Evolutionary conservation across 2,888 invertebrate genomes (phyloP).

Genomic region (Andrena flavipes): DNA sequence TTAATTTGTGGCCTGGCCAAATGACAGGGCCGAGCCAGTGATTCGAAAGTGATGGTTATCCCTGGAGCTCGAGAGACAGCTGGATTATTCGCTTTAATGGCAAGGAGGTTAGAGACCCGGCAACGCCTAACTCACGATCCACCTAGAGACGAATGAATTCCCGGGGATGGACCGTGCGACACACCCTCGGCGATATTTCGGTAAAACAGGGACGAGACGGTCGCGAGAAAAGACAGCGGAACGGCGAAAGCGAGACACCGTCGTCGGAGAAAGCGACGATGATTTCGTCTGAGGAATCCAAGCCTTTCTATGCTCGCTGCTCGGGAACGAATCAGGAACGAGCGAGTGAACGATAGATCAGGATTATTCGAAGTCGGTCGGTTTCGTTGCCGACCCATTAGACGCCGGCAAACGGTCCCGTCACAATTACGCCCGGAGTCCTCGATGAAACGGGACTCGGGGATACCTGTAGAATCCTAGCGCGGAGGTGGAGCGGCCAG

Average conservation of each 20-base stretch:
- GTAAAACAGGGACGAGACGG: slow-evolving; percentile 11
- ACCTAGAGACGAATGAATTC: background rate
- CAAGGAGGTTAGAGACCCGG: slow-evolving; percentile 58
- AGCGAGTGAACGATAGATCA: slow-evolving; percentile 71
- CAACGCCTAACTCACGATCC: slow-evolving; percentile 36
- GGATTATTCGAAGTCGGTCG: slow-evolving; percentile 74
- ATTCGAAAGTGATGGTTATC: slow-evolving; percentile 69
- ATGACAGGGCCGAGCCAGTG: slow-evolving; percentile 67
- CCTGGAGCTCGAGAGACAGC: slow-evolving; percentile 47
- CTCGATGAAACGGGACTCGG: slow-evolving; percentile 60
- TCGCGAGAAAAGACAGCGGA: background rate
- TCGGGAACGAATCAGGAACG: slow-evolving; percentile 30
- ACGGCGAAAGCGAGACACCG: background rate
- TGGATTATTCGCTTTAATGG: slow-evolving; percentile 63
- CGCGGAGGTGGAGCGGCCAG: slow-evolving; percentile 68
- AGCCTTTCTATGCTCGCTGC: slow-evolving; percentile 38
- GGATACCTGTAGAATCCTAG: slow-evolving; percentile 75
- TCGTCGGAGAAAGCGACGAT: slow-evolving; percentile 23
- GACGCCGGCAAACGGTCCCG: slow-evolving; percentile 63
- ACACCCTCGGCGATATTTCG: slow-evolving; percentile 15
- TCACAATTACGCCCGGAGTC: slow-evolving; percentile 70
- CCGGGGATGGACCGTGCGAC: slow-evolving; percentile 4
- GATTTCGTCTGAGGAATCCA: slow-evolving; percentile 41
- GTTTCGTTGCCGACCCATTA: slow-evolving; percentile 70
- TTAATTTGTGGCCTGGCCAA: slow-evolving; percentile 66